phyloP scores from a whole-genome alignment of 2,797 vertebrate species.

The Parauchenoglanis ngamensis region DNA sequence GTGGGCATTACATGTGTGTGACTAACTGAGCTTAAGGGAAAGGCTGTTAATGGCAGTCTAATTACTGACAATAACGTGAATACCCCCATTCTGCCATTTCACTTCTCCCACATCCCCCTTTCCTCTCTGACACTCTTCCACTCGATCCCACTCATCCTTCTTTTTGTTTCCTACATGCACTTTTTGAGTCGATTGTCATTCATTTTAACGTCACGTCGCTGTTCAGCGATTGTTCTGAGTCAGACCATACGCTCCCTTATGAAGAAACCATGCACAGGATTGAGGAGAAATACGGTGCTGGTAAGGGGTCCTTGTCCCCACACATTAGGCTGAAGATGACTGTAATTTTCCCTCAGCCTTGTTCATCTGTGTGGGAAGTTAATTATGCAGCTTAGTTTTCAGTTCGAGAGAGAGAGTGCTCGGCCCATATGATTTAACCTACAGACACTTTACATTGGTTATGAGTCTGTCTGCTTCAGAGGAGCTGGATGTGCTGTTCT shows the following conservation, averaged over 20 bases:
- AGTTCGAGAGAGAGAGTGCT: constrained; percentile 13
- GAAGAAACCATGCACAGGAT: constrained; percentile 20
- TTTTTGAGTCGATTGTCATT: neutral
- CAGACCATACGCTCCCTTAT: neutral
- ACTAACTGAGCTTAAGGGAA: constrained; percentile 34
- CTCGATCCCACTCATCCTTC: neutral
- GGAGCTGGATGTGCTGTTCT: neutral
- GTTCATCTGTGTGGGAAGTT: constrained; percentile 76
- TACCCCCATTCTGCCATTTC: constrained; percentile 18
- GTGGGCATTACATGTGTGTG: constrained; percentile 25
- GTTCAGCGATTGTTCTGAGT: neutral
- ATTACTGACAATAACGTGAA: constrained; percentile 52
- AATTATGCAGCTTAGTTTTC: constrained; percentile 64
- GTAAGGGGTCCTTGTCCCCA: constrained; percentile 49
- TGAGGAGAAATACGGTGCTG: neutral
- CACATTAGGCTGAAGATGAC: constrained; percentile 72
- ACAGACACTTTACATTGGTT: neutral
- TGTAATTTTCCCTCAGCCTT: constrained; percentile 73
- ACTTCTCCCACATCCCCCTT: constrained; percentile 24
- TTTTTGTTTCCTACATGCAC: neutral
- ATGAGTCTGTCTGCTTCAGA: neutral
- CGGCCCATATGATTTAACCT: neutral
- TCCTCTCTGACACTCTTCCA: constrained; percentile 5
- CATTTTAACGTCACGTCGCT: neutral
- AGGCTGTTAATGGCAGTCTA: constrained; percentile 47